Conservation (phyloP, 2,888 invertebrate species). For the Cybosia mesomella region DNA sequence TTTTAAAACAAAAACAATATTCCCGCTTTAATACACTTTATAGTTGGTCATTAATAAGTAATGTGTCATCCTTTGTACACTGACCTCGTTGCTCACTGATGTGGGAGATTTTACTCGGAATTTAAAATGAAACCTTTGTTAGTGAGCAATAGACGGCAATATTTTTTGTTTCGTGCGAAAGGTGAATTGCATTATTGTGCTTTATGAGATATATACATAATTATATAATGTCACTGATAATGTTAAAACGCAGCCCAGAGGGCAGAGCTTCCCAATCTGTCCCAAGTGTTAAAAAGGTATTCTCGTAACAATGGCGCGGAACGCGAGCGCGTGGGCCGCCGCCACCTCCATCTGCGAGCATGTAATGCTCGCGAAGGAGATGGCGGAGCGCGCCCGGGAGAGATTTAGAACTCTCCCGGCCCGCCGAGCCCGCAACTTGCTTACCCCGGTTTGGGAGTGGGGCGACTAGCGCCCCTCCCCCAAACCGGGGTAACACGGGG, state of each 20-base stretch:
- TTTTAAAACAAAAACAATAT: constrained; percentile 15
- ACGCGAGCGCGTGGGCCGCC: too few species aligned
- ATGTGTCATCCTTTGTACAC: constrained; percentile 61
- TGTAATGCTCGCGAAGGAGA: too few species aligned
- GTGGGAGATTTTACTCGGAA: constrained; percentile 53
- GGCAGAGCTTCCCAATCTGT: background rate
- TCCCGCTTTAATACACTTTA: constrained; percentile 6
- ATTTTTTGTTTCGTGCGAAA: constrained; percentile 38
- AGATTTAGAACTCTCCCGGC: too few species aligned
- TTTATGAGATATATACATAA: constrained; percentile 12
- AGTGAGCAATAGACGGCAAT: constrained; percentile 30
- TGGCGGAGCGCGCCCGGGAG: too few species aligned
- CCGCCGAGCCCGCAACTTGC: too few species aligned
- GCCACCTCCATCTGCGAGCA: too few species aligned
- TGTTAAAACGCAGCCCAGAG: background rate
- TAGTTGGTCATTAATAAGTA: constrained; percentile 35
- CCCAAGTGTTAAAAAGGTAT: too few species aligned
- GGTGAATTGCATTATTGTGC: constrained; percentile 35
- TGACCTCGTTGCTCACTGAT: constrained; percentile 56
- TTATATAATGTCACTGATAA: background rate
- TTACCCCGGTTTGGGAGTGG: too few species aligned
- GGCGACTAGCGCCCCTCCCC: too few species aligned
- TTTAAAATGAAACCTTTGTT: constrained; percentile 46
- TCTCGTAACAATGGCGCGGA: too few species aligned
- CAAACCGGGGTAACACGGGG: too few species aligned